Conservation (phyloP, 2,113 vertebrate genomes). For the Okapia johnstoni region DNA sequence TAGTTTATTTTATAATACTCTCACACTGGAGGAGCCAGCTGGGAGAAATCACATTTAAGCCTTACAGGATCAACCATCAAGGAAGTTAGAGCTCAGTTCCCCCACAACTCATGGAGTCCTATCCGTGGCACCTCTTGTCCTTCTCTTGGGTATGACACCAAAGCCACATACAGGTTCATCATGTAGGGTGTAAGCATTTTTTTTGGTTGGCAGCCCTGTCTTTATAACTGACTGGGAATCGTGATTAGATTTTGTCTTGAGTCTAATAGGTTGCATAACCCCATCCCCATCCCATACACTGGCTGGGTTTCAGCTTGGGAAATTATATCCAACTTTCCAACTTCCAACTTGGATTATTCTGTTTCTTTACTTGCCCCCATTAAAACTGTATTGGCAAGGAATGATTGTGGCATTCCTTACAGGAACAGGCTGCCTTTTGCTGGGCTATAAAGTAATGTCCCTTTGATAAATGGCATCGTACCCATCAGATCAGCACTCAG, state of each 20-base stretch:
- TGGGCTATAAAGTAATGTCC: background rate
- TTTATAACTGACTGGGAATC: constrained; percentile 16
- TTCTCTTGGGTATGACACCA: background rate
- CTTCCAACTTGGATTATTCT: background rate
- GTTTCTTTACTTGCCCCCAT: background rate
- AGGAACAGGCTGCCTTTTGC: background rate
- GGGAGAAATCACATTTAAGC: background rate
- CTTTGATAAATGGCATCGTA: background rate
- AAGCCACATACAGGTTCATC: background rate
- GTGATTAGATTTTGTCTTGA: constrained; percentile 29
- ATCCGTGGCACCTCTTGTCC: background rate
- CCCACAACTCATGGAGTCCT: background rate
- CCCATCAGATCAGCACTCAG: background rate
- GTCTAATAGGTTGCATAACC: background rate
- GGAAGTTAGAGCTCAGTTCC: background rate
- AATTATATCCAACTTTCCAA: constrained; percentile 41
- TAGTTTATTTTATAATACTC: constrained; percentile 25
- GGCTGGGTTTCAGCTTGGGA: constrained; percentile 27
- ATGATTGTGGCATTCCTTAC: background rate
- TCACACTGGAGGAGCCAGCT: background rate
- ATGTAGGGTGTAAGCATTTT: background rate
- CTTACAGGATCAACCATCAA: background rate
- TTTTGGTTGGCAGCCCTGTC: background rate
- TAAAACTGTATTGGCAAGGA: background rate
- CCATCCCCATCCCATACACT: background rate